Percentiles rank a stretch among this genome's conserved stretches.
These are phyloP conservation scores for Cepaea nemoralis DNA, from an alignment of 1,140 invertebrate genomes.

Conservation along the genomic window DNA sequence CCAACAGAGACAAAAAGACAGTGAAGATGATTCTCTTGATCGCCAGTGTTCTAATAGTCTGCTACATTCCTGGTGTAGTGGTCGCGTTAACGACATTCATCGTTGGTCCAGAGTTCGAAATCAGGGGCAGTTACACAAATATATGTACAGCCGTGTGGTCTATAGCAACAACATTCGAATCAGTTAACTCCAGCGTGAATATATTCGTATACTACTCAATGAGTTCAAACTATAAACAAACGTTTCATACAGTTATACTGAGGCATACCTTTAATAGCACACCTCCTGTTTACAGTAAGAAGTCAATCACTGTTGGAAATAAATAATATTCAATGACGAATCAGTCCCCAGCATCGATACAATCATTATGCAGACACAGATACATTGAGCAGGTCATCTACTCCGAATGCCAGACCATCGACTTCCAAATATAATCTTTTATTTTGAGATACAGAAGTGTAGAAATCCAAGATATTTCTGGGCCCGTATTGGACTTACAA, in stretches of 20 bases:
- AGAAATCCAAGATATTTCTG: too few species aligned
- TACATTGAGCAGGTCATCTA: too few species aligned
- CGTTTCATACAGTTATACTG: background rate
- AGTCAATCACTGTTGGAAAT: too few species aligned
- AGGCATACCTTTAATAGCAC: too few species aligned
- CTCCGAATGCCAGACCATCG: too few species aligned
- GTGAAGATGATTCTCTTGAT: conserved; percentile 1
- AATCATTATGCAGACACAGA: too few species aligned
- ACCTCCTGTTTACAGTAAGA: too few species aligned
- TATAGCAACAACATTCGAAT: background rate
- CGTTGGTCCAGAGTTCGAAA: conserved; percentile 4
- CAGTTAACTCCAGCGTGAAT: conserved; percentile 13
- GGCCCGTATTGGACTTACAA: too few species aligned
- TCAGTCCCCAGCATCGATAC: too few species aligned
- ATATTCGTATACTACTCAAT: background rate
- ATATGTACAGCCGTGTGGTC: background rate
- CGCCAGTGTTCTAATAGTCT: background rate
- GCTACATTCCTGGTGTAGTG: background rate
- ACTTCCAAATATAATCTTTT: too few species aligned
- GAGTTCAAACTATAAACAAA: background rate
- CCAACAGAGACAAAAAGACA: background rate
- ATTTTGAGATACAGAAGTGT: too few species aligned
- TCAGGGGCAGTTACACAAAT: conserved; percentile 7
- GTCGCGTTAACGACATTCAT: background rate
- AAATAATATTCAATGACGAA: too few species aligned